Evolutionary conservation across 2,888 invertebrate species (phyloP).

Genomic region (Girardia tigrina): DNA sequence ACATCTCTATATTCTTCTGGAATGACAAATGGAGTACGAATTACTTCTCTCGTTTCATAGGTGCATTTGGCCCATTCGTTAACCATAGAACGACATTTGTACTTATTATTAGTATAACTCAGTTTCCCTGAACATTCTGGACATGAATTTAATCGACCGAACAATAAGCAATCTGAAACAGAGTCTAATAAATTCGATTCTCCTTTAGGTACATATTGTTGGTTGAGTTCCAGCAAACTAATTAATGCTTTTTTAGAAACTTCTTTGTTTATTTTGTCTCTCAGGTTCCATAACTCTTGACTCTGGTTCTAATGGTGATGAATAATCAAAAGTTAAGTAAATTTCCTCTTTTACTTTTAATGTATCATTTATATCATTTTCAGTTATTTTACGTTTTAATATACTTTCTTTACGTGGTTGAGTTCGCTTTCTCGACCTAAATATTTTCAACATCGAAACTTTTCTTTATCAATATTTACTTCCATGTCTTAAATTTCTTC

Average conservation of each 20-base stretch:
- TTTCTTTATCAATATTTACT: too few species aligned
- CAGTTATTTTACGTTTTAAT: too few species aligned
- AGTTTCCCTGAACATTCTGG: slow-evolving; percentile 66
- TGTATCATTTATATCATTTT: too few species aligned
- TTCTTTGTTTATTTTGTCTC: slow-evolving; percentile 57
- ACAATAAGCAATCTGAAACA: slow-evolving; percentile 70
- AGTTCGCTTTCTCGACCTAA: too few species aligned
- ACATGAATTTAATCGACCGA: slow-evolving; percentile 69
- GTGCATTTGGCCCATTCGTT: slow-evolving; percentile 80
- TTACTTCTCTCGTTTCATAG: slow-evolving; percentile 53
- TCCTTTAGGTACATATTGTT: slow-evolving; percentile 60
- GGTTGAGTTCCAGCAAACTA: slow-evolving; percentile 60
- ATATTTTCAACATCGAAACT: too few species aligned
- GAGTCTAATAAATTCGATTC: slow-evolving; percentile 62
- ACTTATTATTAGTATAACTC: slow-evolving; percentile 57
- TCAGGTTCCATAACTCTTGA: slow-evolving; percentile 58
- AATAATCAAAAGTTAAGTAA: too few species aligned
- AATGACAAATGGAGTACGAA: slow-evolving; percentile 51
- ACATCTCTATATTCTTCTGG: slow-evolving; percentile 57
- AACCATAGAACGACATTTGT: slow-evolving; percentile 68
- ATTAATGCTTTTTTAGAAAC: slow-evolving; percentile 58
- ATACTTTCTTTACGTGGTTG: too few species aligned
- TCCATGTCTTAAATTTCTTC: too few species aligned
- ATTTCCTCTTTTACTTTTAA: too few species aligned
- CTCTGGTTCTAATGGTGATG: slow-evolving; percentile 69